phyloP scores from a whole-genome alignment of 1,140 invertebrate genomes.

The Pseudomyrmex gracilis region DNA sequence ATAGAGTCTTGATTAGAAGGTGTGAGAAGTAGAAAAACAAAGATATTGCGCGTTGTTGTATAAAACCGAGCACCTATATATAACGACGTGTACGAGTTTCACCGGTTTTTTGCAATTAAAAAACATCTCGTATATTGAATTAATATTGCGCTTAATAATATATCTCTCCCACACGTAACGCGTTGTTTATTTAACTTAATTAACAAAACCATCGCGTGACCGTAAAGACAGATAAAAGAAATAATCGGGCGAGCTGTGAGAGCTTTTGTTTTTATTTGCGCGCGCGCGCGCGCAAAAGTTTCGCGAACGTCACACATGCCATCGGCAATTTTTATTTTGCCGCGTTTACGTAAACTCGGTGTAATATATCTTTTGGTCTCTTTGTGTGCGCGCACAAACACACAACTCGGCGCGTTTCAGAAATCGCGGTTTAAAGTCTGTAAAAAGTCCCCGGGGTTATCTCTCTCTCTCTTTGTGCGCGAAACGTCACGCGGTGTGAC shows the following conservation, averaged over 20 bases:
- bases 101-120: too few species aligned
- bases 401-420: not conserved
- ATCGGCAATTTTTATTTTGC: conserved; percentile 3
- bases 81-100: too few species aligned
- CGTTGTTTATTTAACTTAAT: too few species aligned
- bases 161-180: too few species aligned
- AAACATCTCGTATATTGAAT: too few species aligned
- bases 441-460: conserved; percentile 22
- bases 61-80: too few species aligned
- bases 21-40: not conserved
- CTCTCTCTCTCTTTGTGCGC: not conserved
- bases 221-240: not conserved
- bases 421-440: not conserved
- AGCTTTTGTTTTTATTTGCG: not conserved
- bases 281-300: not conserved
- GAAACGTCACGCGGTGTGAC: not conserved
- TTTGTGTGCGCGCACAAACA: too few species aligned
- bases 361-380: not conserved
- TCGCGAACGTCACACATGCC: not conserved
- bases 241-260: not conserved
- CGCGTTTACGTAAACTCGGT: not conserved
- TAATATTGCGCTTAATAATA: not conserved
- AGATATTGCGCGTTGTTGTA: not conserved
- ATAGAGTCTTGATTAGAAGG: too few species aligned
- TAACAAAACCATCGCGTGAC: not conserved